A percentile compares a stretch with the other conserved stretches of the same genome.
These are phyloP conservation scores for Numida meleagris DNA, from an alignment of 2,113 vertebrate genomes.

Conservation along the genomic window DNA sequence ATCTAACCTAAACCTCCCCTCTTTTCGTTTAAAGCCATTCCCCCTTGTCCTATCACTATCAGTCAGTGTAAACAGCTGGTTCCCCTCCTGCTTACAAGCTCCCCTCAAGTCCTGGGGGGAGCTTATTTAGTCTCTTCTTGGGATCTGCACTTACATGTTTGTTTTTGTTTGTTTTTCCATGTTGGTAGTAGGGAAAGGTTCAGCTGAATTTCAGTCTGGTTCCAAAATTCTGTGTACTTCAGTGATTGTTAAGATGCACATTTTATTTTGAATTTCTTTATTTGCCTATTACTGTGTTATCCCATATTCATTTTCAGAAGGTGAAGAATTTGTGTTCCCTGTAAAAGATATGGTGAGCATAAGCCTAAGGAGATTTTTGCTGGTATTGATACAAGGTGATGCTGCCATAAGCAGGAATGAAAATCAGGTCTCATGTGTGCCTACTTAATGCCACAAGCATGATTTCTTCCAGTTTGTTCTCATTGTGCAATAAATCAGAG, in stretches of 20 bases:
- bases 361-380: not conserved
- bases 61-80: too few relatives aligned
- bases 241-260: not conserved
- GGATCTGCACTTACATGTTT: not conserved
- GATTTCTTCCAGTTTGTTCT: not conserved
- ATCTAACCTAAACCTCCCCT: too few relatives aligned
- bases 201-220: not conserved
- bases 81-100: too few relatives aligned
- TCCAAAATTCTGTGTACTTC: not conserved
- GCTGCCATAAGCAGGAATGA: not conserved
- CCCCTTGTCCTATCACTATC: too few relatives aligned
- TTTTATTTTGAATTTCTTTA: not conserved
- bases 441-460: not conserved
- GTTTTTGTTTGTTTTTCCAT: not conserved
- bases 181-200: not conserved
- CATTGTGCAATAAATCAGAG: not conserved
- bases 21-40: too few relatives aligned
- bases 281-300: not conserved
- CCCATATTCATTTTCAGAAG: not conserved
- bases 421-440: not conserved
- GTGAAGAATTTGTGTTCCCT: not conserved
- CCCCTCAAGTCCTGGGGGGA: too few relatives aligned
- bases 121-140: not conserved
- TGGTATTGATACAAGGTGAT: not conserved
- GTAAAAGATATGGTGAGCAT: not conserved